Conservation (phyloP, 2,797 vertebrate species). For the Rhynchotus rufescens region DNA sequence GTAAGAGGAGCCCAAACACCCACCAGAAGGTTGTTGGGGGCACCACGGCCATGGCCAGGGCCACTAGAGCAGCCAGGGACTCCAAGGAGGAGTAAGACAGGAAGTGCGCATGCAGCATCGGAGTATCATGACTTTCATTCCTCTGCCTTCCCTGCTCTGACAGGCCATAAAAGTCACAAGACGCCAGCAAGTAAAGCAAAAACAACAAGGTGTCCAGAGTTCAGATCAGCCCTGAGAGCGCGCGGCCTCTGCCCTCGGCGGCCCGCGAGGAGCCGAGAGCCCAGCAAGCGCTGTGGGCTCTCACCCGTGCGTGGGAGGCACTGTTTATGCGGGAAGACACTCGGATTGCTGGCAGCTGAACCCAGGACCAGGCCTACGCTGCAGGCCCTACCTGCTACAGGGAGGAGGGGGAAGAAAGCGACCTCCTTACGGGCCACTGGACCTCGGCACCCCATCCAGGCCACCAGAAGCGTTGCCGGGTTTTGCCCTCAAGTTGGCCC, state of each 20-base stretch:
- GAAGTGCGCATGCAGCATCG: neutral
- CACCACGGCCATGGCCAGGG: neutral
- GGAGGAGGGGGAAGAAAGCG: too few relatives aligned
- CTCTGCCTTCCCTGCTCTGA: conserved; percentile 5
- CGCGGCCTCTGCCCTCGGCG: neutral
- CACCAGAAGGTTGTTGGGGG: accelerated
- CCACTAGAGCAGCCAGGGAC: neutral
- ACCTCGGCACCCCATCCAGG: neutral
- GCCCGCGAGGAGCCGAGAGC: neutral
- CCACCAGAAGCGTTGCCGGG: neutral
- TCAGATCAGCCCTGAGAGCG: neutral
- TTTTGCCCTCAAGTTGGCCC: neutral
- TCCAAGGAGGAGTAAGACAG: neutral
- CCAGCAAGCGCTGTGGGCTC: neutral
- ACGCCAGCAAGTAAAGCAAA: neutral
- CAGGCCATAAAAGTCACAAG: conserved; percentile 57
- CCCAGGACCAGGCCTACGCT: neutral
- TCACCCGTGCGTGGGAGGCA: conserved; percentile 11
- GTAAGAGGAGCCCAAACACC: neutral
- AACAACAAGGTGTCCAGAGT: conserved; percentile 46
- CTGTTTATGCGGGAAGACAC: neutral
- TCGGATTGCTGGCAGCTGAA: neutral
- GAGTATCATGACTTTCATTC: neutral
- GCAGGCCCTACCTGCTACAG: neutral
- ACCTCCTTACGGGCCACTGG: neutral